Conservation (phyloP, 2,888 invertebrate genomes). For the Drosophila pullipes region DNA sequence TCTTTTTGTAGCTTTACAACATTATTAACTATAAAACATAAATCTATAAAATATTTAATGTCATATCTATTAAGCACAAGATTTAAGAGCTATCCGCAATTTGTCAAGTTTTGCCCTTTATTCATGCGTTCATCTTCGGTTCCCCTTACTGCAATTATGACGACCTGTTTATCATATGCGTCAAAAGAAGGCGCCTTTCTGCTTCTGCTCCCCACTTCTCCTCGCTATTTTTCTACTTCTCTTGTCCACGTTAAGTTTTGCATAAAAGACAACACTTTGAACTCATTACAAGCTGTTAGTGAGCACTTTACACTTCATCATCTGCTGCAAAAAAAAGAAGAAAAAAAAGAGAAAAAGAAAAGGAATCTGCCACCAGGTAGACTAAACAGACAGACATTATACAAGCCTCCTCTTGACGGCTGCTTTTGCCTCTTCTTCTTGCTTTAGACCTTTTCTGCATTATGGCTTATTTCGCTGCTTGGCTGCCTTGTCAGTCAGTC, state of each 20-base stretch:
- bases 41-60: background rate
- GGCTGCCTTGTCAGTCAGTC: slow-evolving; percentile 58
- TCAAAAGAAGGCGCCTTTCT: background rate
- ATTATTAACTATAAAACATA: background rate
- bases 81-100: background rate
- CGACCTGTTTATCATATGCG: background rate
- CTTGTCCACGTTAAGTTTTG: slow-evolving; percentile 30
- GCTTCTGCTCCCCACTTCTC: background rate
- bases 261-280: slow-evolving; percentile 60
- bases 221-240: background rate
- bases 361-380: slow-evolving; percentile 25
- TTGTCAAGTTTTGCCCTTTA: background rate
- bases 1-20: background rate
- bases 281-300: slow-evolving; percentile 80
- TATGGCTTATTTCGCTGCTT: slow-evolving; percentile 75
- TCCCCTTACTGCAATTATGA: background rate
- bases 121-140: background rate
- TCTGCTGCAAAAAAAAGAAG: slow-evolving; percentile 11
- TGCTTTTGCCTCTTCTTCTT: background rate
- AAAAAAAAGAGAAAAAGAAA: background rate
- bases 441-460: slow-evolving; percentile 41
- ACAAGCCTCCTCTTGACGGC: background rate
- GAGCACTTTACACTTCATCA: slow-evolving; percentile 79
- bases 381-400: slow-evolving; percentile 17
- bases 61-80: background rate